Conservation (phyloP, 2,113 vertebrate species). For the Galeopterus variegatus region DNA sequence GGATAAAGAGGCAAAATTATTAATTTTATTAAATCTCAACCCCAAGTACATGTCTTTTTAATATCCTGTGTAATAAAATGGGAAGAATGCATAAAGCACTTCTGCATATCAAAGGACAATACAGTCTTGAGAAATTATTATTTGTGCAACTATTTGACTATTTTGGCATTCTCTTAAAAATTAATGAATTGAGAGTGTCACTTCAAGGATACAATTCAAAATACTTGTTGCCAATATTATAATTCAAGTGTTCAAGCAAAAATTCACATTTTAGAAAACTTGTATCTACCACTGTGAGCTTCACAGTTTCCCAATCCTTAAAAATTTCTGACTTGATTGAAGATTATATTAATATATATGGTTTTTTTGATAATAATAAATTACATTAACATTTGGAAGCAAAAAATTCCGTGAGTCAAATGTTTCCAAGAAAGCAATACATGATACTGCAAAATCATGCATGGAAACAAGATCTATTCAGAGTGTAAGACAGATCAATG, state of each 20-base stretch:
- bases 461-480: background rate
- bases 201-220: constrained; percentile 37
- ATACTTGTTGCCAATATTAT: background rate
- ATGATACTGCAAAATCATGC: background rate
- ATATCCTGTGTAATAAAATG: background rate
- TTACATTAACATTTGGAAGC: background rate
- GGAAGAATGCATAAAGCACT: background rate
- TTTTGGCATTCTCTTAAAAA: constrained; percentile 6
- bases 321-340: background rate
- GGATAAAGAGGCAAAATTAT: background rate
- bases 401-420: constrained; percentile 26
- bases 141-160: background rate
- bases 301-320: background rate
- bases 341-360: background rate
- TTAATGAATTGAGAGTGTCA: background rate
- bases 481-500: background rate
- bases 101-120: background rate
- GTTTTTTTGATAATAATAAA: constrained; percentile 2
- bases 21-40: background rate
- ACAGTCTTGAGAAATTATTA: background rate
- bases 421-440: background rate
- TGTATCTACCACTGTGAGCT: background rate
- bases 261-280: constrained; percentile 24
- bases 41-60: background rate
- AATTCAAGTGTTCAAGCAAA: constrained; percentile 55